These are phyloP conservation scores for Acanthisitta chloris DNA, from an alignment of 2,113 vertebrate species.

Conservation along the genomic window DNA sequence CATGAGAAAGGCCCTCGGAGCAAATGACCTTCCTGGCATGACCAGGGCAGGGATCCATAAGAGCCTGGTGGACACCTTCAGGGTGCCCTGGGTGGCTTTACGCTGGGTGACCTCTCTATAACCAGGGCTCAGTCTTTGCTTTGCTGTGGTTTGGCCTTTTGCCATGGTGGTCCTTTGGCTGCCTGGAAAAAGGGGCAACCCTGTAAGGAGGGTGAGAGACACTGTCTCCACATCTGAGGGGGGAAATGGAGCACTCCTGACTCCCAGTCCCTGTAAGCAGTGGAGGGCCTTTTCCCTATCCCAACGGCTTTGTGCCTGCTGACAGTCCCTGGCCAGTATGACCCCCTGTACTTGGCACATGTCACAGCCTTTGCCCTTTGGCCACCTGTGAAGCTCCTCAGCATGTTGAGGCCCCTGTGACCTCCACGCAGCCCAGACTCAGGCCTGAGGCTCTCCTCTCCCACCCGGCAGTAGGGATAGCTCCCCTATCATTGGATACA, in stretches of 20 bases:
- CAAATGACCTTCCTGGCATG: too few relatives aligned
- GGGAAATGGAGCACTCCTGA: rapidly evolving
- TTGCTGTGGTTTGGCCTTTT: background rate
- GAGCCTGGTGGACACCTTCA: too few relatives aligned
- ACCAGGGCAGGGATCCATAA: too few relatives aligned
- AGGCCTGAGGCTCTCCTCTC: too few relatives aligned
- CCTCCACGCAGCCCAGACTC: too few relatives aligned
- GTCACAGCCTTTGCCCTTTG: too few relatives aligned
- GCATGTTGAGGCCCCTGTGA: too few relatives aligned
- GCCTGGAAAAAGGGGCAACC: background rate
- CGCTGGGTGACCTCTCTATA: rapidly evolving
- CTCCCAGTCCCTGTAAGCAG: background rate
- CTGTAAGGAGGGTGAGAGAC: background rate
- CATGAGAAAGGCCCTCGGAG: rapidly evolving
- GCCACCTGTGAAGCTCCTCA: too few relatives aligned
- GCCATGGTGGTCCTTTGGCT: too few relatives aligned
- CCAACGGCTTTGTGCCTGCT: background rate
- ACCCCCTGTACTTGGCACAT: too few relatives aligned
- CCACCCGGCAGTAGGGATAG: too few relatives aligned
- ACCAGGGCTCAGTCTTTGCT: background rate
- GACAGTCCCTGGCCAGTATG: background rate
- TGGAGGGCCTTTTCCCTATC: background rate
- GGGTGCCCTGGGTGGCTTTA: rapidly evolving
- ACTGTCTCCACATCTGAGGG: rapidly evolving
- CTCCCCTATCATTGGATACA: too few relatives aligned